Evolutionary conservation across 2,888 invertebrate genomes (phyloP).

Genomic region (Actias luna): DNA sequence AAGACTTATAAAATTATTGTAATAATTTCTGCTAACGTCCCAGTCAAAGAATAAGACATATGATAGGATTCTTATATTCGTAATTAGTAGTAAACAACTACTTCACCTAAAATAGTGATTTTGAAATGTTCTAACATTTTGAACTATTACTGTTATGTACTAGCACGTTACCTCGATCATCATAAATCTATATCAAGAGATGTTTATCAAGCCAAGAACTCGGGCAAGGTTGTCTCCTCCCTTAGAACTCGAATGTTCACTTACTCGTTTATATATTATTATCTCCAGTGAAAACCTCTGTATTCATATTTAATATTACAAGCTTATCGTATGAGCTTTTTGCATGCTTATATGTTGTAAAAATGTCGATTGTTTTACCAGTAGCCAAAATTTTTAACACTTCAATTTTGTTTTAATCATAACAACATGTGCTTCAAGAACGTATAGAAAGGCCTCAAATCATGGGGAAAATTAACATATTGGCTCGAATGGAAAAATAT

Average conservation of each 20-base stretch:
- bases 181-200: conserved; percentile 49
- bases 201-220: conserved; percentile 51
- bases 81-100: background rate
- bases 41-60: background rate
- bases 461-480: no score
- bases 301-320: background rate
- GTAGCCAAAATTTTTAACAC: no score
- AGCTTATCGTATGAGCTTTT: background rate
- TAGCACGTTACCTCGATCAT: conserved; percentile 42
- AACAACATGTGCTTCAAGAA: no score
- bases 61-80: background rate
- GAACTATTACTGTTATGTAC: conserved; percentile 2
- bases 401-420: no score
- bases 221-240: conserved; percentile 66
- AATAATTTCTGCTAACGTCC: no score
- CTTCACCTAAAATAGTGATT: background rate
- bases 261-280: conserved; percentile 17
- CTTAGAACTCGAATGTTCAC: conserved; percentile 38
- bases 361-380: no score
- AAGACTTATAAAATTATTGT: no score
- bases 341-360: background rate
- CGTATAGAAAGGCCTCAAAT: no score
- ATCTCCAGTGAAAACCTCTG: background rate
- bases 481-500: no score
- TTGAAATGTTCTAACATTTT: background rate